Percentiles rank a stretch among this genome's conserved stretches.
These are phyloP conservation scores for Trypoxylon attenuatum DNA, from an alignment of 2,888 invertebrate species.

Conservation along the genomic window DNA sequence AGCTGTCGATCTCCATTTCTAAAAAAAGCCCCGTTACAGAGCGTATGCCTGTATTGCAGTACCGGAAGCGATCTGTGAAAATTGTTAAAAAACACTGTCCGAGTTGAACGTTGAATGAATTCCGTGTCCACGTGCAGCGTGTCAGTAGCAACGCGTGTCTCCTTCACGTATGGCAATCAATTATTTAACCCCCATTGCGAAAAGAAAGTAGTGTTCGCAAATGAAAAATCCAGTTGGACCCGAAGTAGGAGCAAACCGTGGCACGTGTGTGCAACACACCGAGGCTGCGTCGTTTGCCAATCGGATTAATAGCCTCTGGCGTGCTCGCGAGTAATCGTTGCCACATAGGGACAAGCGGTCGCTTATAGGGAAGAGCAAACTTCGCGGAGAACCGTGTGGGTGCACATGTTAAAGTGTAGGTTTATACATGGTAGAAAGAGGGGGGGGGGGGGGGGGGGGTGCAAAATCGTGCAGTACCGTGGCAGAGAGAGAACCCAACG, in stretches of 20 bases:
- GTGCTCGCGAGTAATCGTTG: slow-evolving; percentile 10
- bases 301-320: slow-evolving; percentile 45
- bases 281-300: slow-evolving; percentile 43
- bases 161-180: slow-evolving; percentile 11
- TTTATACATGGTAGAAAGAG: too few relatives aligned
- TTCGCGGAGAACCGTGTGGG: background rate
- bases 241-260: slow-evolving; percentile 4
- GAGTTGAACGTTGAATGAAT: too few relatives aligned
- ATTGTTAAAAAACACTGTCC: too few relatives aligned
- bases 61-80: too few relatives aligned
- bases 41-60: too few relatives aligned
- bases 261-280: slow-evolving; percentile 11
- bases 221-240: slow-evolving; percentile 37
- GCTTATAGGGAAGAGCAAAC: background rate
- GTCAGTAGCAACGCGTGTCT: background rate
- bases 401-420: too few relatives aligned
- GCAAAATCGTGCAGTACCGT: background rate
- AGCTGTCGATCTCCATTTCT: too few relatives aligned
- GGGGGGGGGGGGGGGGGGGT: background rate
- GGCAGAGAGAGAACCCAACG: background rate
- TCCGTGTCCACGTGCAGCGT: too few relatives aligned
- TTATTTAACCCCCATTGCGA: slow-evolving; percentile 23
- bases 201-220: slow-evolving; percentile 29
- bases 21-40: too few relatives aligned
- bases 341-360: background rate